phyloP scores from a whole-genome alignment of 2,888 invertebrate species.

The Pachycephus smyrnensis region DNA sequence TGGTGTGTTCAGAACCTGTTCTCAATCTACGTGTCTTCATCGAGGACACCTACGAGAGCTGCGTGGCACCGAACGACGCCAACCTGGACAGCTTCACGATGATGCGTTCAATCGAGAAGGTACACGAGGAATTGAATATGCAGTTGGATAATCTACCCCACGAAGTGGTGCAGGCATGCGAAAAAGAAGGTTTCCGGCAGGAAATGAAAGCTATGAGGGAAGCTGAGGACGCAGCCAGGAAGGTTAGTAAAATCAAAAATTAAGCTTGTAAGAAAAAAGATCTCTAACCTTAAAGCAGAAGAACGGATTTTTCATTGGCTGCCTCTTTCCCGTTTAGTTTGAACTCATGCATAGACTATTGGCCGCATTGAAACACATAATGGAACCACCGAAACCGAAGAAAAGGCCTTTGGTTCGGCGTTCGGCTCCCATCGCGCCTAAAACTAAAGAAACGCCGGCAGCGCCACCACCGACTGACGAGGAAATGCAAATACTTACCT shows the following conservation, averaged over 20 bases:
- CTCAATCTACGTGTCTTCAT: constrained; percentile 72
- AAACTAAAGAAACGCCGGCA: constrained; percentile 31
- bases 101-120: constrained; percentile 72
- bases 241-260: constrained; percentile 63
- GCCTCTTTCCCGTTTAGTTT: constrained; percentile 37
- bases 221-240: constrained; percentile 71
- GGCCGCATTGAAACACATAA: constrained; percentile 49
- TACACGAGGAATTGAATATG: constrained; percentile 68
- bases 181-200: constrained; percentile 69
- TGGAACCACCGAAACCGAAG: constrained; percentile 51
- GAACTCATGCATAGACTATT: constrained; percentile 53
- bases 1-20: constrained; percentile 71
- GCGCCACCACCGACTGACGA: constrained; percentile 46
- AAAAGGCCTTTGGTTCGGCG: constrained; percentile 44
- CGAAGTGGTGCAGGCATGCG: constrained; percentile 69
- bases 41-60: constrained; percentile 75
- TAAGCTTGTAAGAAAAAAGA: too few species aligned
- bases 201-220: constrained; percentile 69
- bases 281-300: too few species aligned
- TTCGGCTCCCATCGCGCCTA: constrained; percentile 38
- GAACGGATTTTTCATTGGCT: background rate
- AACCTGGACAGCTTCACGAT: constrained; percentile 70
- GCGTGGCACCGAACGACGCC: constrained; percentile 72
- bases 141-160: constrained; percentile 71
- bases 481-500: constrained; percentile 47